Evolutionary conservation across 2,888 invertebrate species (phyloP), one percentile per base, ranked within the genome.

Genomic region (Coremacera marginata): DNA sequence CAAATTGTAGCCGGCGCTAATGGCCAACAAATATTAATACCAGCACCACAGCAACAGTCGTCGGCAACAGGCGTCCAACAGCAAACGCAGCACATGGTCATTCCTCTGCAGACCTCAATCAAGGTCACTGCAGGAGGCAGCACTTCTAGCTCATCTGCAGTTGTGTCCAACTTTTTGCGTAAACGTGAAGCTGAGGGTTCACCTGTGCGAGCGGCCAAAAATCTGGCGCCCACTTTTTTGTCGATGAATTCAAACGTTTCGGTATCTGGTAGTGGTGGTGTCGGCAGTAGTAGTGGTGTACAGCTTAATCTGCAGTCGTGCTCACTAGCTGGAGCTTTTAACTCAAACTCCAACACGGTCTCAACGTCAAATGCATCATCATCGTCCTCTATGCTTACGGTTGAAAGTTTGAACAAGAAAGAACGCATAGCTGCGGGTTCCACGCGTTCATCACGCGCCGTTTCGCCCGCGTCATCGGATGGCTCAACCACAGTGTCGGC

Each of bases 401-500:
- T 83, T 0, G 86, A 86, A 60, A 84, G 85, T 0, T 78, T 87
- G 65, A 83, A 84, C 34, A 86, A 86, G 60, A 86, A 87, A 74
- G 85, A 86, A 5, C 81, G 87, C 0, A 16, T 25, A 2, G 55
- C 52, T 14, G 27, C 71, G 11, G 49, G 79, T 7, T 78, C 80
- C 31, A 82, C 82, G 16, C 81, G 86, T 34, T 81, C 82, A 34
- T 79, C 85, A 16, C 85, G 89, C 1, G 82, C 87, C 0, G 85
- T 85, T 5, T 88, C 89, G 11, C 89, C 89, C 2, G 91, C 90
- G 5, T 89, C 89, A 4, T 89, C 89, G 34, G 91, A 90, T 80
- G 96, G 96, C 9, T 96, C 96, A 72, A 96, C 96, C 3, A 96
- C 96, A 1, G 94, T 96, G 68, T 96, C 96, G 8, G 96, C 96